Evolutionary conservation across 2,113 vertebrate genomes (phyloP).

Genomic region (Dunckerocampus dactyliophorus): DNA sequence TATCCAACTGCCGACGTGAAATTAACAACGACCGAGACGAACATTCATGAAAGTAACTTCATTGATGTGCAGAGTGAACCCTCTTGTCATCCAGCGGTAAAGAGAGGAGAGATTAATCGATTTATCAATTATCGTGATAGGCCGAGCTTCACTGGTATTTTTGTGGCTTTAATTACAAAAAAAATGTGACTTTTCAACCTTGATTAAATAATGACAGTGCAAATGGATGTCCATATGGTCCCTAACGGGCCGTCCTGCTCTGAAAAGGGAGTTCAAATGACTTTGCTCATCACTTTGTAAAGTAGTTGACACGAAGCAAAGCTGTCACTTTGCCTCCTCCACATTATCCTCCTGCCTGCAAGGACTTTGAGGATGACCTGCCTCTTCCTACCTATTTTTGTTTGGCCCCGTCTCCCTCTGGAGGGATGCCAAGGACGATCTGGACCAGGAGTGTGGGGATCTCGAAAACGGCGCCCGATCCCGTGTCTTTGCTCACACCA

Average conservation of each 20-base stretch:
- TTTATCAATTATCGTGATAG: too few relatives aligned
- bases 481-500: slow-evolving; percentile 5
- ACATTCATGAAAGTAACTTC: too few relatives aligned
- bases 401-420: slow-evolving; percentile 12
- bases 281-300: slow-evolving; percentile 6
- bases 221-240: neutral
- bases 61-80: too few relatives aligned
- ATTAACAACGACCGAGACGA: too few relatives aligned
- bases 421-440: slow-evolving; percentile 20
- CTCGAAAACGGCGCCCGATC: slow-evolving; percentile 15
- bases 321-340: slow-evolving; percentile 15
- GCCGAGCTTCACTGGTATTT: too few relatives aligned
- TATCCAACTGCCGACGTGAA: too few relatives aligned
- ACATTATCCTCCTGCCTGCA: neutral
- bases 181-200: too few relatives aligned
- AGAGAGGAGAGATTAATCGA: too few relatives aligned
- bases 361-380: slow-evolving; percentile 17
- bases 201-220: too few relatives aligned
- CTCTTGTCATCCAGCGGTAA: too few relatives aligned
- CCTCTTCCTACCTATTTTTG: slow-evolving; percentile 29
- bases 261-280: slow-evolving; percentile 9
- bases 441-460: slow-evolving; percentile 26
- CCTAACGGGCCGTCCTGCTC: slow-evolving; percentile 11
- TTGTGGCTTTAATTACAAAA: too few relatives aligned
- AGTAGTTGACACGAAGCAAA: neutral